Percentiles rank a stretch among this genome's conserved stretches.
Conservation (phyloP, 2,797 vertebrate genomes). For the Lutjanus argentimaculatus region DNA sequence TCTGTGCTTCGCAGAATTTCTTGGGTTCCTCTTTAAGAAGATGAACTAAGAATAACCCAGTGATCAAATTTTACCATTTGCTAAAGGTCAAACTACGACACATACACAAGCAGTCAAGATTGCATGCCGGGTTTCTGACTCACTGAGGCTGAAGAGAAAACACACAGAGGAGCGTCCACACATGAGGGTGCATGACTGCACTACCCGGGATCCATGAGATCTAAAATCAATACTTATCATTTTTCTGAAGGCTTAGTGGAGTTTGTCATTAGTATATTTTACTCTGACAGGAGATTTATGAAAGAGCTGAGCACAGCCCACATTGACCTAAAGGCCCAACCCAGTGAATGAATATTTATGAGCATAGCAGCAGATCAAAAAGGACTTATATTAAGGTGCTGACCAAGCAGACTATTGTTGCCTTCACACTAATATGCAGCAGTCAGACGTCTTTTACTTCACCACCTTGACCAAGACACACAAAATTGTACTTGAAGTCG, state of each 20-base stretch:
- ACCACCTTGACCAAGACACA: conserved; percentile 13
- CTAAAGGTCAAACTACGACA: conserved; percentile 63
- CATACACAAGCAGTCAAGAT: conserved; percentile 29
- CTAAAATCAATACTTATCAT: conserved; percentile 59
- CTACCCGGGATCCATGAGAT: conserved; percentile 17
- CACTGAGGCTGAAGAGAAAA: conserved; percentile 45
- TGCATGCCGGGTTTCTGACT: conserved; percentile 39
- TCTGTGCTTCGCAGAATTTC: conserved; percentile 2
- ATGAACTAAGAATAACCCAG: conserved; percentile 55
- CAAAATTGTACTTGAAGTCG: conserved; percentile 1
- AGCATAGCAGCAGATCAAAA: conserved; percentile 48
- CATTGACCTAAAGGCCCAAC: conserved; percentile 52
- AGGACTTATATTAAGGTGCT: conserved; percentile 54
- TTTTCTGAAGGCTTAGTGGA: conserved; percentile 39
- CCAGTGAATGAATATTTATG: conserved; percentile 67
- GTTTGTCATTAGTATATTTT: conserved; percentile 49
- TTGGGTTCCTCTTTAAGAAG: conserved; percentile 36
- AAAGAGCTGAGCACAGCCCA: conserved; percentile 46
- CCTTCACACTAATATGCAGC: conserved; percentile 30
- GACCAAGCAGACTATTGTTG: conserved; percentile 50
- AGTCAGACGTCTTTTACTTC: conserved; percentile 25
- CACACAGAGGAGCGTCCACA: conserved; percentile 9
- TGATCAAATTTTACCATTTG: conserved; percentile 64
- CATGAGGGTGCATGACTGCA: neutral
- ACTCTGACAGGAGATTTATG: conserved; percentile 64